These are phyloP conservation scores for Pyrocoelia pectoralis DNA, from an alignment of 2,888 invertebrate genomes.

Conservation along the genomic window DNA sequence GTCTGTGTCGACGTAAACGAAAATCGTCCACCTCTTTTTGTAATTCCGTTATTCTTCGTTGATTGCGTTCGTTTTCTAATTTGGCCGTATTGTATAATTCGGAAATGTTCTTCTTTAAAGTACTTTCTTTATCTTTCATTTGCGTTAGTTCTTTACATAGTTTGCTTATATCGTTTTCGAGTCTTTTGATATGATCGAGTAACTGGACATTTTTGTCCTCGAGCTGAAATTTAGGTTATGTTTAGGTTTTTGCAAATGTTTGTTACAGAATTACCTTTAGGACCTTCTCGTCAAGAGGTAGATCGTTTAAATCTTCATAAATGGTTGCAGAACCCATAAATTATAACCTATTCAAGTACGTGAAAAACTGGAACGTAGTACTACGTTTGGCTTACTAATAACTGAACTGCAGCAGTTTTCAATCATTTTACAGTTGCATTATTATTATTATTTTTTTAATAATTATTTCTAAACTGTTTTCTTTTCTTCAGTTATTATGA, in stretches of 20 bases:
- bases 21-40: slow-evolving; percentile 54
- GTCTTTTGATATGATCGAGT: slow-evolving; percentile 41
- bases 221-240: slow-evolving; percentile 44
- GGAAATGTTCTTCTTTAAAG: slow-evolving; percentile 59
- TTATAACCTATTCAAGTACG: too few relatives aligned
- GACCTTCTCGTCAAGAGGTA: slow-evolving; percentile 46
- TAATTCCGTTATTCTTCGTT: slow-evolving; percentile 59
- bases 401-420: too few relatives aligned
- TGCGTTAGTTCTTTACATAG: slow-evolving; percentile 45
- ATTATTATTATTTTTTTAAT: too few relatives aligned
- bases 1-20: slow-evolving; percentile 47
- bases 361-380: too few relatives aligned
- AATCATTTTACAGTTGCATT: too few relatives aligned
- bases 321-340: slow-evolving; percentile 55
- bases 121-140: slow-evolving; percentile 52
- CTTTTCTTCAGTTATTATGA: too few relatives aligned
- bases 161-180: slow-evolving; percentile 50
- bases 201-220: slow-evolving; percentile 46
- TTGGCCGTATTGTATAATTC: slow-evolving; percentile 61
- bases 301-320: slow-evolving; percentile 57
- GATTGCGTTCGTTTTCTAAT: slow-evolving; percentile 61
- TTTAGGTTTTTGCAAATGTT: not conserved
- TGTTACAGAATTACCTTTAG: slow-evolving; percentile 41
- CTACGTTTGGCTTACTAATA: too few relatives aligned
- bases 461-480: too few relatives aligned